Evolutionary conservation across 2,797 vertebrate genomes (phyloP).

Genomic region (Sebastes jordani): DNA sequence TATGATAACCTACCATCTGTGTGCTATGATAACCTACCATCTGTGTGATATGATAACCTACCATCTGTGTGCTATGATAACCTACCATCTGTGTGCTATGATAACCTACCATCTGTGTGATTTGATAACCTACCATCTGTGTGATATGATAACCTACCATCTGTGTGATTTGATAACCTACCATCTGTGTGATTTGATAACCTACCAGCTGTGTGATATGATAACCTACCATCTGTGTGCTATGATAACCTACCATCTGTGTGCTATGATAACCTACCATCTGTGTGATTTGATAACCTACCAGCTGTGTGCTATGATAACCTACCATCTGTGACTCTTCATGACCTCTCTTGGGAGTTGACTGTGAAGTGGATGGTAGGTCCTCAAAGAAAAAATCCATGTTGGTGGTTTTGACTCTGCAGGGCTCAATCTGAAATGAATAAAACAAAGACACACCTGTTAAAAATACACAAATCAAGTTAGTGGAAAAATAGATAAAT

Average conservation of each 20-base stretch:
- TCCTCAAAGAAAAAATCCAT: slow-evolving; percentile 52
- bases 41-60: too few species aligned
- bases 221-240: too few species aligned
- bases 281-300: too few species aligned
- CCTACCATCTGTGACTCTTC: not conserved
- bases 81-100: too few species aligned
- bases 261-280: too few species aligned
- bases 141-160: not conserved
- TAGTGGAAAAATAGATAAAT: not conserved
- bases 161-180: not conserved
- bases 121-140: not conserved
- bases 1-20: too few species aligned
- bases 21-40: too few species aligned
- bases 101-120: too few species aligned
- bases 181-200: too few species aligned
- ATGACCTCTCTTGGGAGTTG: not conserved
- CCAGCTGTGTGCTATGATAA: accelerated
- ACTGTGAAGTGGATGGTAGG: slow-evolving; percentile 5
- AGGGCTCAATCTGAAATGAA: not conserved
- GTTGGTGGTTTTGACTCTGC: not conserved
- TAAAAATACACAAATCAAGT: not conserved
- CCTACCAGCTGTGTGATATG: too few species aligned
- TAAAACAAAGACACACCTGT: not conserved
- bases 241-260: too few species aligned
- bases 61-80: too few species aligned